These are phyloP conservation scores for Macaca mulatta DNA, from an alignment of 2,113 vertebrate species.

Conservation along the genomic window DNA sequence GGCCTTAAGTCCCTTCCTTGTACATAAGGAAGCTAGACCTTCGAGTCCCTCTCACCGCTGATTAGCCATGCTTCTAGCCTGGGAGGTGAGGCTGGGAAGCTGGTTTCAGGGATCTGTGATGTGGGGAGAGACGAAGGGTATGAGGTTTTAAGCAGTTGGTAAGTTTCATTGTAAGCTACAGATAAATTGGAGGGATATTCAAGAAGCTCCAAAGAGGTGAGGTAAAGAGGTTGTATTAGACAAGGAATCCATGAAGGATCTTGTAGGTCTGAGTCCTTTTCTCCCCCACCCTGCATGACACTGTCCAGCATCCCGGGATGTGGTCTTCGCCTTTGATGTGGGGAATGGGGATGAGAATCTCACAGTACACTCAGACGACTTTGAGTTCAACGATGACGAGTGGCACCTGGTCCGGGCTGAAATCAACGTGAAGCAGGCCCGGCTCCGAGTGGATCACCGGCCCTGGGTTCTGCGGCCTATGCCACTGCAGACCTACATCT, in stretches of 20 bases:
- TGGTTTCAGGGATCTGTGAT: not conserved
- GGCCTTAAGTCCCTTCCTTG: not conserved
- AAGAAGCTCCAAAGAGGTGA: not conserved
- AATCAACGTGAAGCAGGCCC: conserved; percentile 94
- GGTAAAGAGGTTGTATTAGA: not conserved
- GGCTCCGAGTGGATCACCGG: conserved; percentile 95
- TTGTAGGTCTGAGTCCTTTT: not conserved
- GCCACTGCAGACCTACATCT: conserved; percentile 94
- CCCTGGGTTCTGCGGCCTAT: conserved; percentile 91
- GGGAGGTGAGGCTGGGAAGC: not conserved
- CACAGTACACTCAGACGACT: conserved; percentile 85
- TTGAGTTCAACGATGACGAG: conserved; percentile 93
- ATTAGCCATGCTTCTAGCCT: not conserved
- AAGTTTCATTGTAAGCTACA: not conserved
- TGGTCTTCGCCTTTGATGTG: conserved; percentile 93
- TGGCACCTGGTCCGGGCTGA: conserved; percentile 98
- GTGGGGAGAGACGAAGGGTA: rapidly evolving
- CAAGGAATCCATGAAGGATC: not conserved
- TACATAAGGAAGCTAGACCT: not conserved
- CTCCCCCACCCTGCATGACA: rapidly evolving
- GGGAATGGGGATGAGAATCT: conserved; percentile 95
- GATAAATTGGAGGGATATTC: not conserved
- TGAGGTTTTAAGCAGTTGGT: not conserved
- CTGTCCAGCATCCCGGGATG: conserved; percentile 88
- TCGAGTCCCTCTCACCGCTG: not conserved